Base-by-base conservation (phyloP, 2,888 invertebrate species). In the Nemapogon koenigi region DNA sequence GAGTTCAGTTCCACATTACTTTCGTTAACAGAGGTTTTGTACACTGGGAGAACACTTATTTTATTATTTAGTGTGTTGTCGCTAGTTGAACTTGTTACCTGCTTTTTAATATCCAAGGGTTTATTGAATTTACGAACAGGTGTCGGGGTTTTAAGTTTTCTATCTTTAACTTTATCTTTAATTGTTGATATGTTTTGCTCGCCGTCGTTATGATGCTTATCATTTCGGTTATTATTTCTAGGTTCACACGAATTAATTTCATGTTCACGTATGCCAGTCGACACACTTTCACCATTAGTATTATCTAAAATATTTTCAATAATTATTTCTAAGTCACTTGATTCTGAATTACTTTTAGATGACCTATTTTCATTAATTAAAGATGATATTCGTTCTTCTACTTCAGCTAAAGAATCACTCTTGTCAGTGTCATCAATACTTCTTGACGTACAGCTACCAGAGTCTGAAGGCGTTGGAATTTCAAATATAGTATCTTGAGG, bases 301-400 rank as follows among this genome's bases (percentile, higher is more conserved):
- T 63, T 62, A 40, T 56, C 58, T 45, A 76, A 53, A 45, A 72
- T 59, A 48, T 56, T 66, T 43, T 76, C 73, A 45, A 78, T 64
- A 41, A 64, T 53, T 35, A 72, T 64, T 46, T 76, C 76, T 42
- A 70, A 58, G 38, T 78, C 78, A 43, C 76, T 76, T 4, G 66
- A 69, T 47, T 76, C 76, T 1, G 78, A 78, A 46, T 71, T 75
- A 48, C 73, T 76, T 53, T 71, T 55, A 13, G 78, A 76, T n/a
- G 73, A 75, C 53, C 78, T 59, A 38, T 63, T 76, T 53, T 75
- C 73, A 43, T 76, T 78, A 43, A 78, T 71, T 36, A 78, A 75
- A 50, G 62, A 70, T 6, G 73, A 73, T 57, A 78, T 78, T 56
- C 78, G 64, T 58, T 78, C 62, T 57, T 78, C 78, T 35, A 78